Evolutionary conservation across 1,140 invertebrate genomes (phyloP).

Genomic region (Cataglyphis hispanica): DNA sequence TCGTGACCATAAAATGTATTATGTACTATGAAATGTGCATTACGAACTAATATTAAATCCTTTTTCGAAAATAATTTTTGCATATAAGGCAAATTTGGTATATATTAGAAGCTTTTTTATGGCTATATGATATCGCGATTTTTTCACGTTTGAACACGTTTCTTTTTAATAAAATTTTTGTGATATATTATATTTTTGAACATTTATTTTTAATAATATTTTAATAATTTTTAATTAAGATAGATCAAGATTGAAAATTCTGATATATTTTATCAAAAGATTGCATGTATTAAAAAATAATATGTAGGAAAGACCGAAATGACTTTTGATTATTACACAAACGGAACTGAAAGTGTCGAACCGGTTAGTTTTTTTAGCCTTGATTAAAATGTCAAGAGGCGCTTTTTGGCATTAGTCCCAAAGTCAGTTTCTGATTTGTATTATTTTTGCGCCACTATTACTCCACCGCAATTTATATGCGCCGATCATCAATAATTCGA

Average conservation of each 20-base stretch:
- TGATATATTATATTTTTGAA: background rate
- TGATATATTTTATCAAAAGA: background rate
- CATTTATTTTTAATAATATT: background rate
- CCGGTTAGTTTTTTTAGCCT: constrained; percentile 51
- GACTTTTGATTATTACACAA: constrained; percentile 24
- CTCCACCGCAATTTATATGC: constrained; percentile 41
- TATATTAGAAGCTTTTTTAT: background rate
- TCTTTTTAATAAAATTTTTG: background rate
- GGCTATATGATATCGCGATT: background rate
- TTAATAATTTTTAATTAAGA: background rate
- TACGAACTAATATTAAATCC: background rate
- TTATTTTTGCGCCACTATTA: constrained; percentile 49
- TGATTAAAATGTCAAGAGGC: constrained; percentile 64
- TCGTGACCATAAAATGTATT: background rate
- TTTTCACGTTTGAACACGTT: background rate
- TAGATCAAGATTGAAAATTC: background rate
- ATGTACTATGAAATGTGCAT: background rate
- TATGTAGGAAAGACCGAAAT: constrained; percentile 12
- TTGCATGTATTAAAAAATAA: background rate
- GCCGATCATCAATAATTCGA: constrained; percentile 20
- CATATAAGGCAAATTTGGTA: background rate
- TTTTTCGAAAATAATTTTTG: background rate
- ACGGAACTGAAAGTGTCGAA: background rate
- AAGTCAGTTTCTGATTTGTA: constrained; percentile 65
- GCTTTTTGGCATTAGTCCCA: constrained; percentile 72